Conservation (phyloP, 1,140 invertebrate species). For the Lordiphosa stackelbergi region DNA sequence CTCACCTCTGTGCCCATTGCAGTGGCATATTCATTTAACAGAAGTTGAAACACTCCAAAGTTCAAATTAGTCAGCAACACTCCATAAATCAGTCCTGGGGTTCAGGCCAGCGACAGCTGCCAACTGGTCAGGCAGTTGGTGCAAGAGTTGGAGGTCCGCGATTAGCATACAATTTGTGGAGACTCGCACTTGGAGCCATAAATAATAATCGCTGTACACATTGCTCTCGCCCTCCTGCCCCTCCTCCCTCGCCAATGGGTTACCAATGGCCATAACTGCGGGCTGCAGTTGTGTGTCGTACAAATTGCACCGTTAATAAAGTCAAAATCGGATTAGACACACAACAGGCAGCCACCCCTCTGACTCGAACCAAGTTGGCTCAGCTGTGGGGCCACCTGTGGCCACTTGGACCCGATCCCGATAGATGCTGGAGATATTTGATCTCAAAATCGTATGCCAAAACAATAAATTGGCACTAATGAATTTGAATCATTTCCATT, state of each 20-base stretch:
- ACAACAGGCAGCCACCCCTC: constrained; percentile 41
- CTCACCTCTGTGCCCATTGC: background rate
- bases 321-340: constrained; percentile 72
- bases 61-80: constrained; percentile 71
- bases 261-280: constrained; percentile 29
- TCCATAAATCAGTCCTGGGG: constrained; percentile 61
- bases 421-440: constrained; percentile 39
- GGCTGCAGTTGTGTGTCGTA: constrained; percentile 47
- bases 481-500: constrained; percentile 73
- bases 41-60: constrained; percentile 53
- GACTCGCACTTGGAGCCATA: constrained; percentile 54
- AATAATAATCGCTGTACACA: constrained; percentile 51
- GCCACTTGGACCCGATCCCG: constrained; percentile 9
- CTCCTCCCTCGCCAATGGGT: constrained; percentile 19
- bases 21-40: constrained; percentile 34
- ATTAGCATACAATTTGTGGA: constrained; percentile 57
- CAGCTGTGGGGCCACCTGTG: constrained; percentile 16
- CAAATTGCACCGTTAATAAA: constrained; percentile 74
- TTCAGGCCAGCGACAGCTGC: constrained; percentile 31
- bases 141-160: constrained; percentile 22
- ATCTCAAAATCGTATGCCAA: constrained; percentile 42
- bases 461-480: constrained; percentile 71
- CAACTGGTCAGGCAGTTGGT: constrained; percentile 47
- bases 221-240: background rate
- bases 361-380: constrained; percentile 22